Percentiles rank a stretch among this genome's conserved stretches.
phyloP scores from a whole-genome alignment of 2,113 vertebrate genomes.

The Corythornis madagascariensis region DNA sequence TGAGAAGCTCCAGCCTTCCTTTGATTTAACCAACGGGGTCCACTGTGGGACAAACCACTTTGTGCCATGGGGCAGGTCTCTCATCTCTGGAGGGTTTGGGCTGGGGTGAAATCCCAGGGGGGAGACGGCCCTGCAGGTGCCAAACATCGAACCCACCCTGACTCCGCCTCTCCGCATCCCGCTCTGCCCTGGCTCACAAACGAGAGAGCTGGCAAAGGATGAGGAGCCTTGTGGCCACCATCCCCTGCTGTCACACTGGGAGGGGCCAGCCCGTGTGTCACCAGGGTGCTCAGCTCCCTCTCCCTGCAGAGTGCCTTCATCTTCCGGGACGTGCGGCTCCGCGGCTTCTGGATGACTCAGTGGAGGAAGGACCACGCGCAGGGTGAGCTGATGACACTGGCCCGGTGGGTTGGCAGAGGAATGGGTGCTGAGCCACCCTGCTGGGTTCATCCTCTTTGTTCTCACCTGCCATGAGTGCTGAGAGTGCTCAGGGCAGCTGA shows the following conservation, averaged over 20 bases:
- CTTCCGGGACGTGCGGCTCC: constrained; percentile 88
- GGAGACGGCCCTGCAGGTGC: fast-evolving
- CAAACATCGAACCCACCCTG: neutral
- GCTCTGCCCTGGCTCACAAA: neutral
- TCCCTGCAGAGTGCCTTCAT: constrained; percentile 89
- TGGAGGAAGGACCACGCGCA: constrained; percentile 85
- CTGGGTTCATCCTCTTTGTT: fast-evolving
- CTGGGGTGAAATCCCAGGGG: neutral
- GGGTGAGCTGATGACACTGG: constrained; percentile 69
- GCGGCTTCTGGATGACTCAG: constrained; percentile 94
- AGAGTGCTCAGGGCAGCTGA: neutral
- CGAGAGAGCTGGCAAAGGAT: neutral
- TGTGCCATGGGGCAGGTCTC: fast-evolving
- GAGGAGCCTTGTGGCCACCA: neutral
- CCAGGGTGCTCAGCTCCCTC: neutral
- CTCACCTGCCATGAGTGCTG: neutral
- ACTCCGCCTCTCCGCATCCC: fast-evolving
- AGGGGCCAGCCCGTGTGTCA: fast-evolving
- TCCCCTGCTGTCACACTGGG: fast-evolving
- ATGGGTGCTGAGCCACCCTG: fast-evolving
- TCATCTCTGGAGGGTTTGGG: neutral
- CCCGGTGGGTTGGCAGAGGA: fast-evolving
- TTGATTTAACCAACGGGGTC: too few species aligned
- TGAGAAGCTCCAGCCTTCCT: neutral
- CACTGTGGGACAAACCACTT: fast-evolving